Percentiles rank a stretch among this genome's conserved stretches.
Evolutionary conservation across 2,888 invertebrate species (phyloP).

Genomic region (Melanostoma mellinum): DNA sequence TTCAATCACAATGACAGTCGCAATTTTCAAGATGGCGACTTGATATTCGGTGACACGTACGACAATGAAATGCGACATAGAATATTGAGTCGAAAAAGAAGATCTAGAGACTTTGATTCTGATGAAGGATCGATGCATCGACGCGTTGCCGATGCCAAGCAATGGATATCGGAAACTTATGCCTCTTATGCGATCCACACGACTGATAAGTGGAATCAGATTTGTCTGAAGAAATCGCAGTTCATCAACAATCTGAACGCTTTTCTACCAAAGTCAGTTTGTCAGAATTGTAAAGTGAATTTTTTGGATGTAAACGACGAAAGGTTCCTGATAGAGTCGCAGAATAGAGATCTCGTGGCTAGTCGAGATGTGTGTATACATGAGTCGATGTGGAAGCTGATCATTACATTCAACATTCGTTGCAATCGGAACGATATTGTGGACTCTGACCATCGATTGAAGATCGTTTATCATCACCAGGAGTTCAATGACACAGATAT

Average conservation of each 20-base stretch:
- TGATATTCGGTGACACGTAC: slow-evolving; percentile 84
- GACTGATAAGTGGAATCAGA: slow-evolving; percentile 90
- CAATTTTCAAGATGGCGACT: slow-evolving; percentile 82
- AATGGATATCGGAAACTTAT: slow-evolving; percentile 93
- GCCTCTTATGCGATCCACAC: slow-evolving; percentile 94
- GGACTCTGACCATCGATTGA: slow-evolving; percentile 90
- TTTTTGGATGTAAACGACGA: slow-evolving; percentile 91
- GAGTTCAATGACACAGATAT: slow-evolving; percentile 91
- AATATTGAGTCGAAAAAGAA: slow-evolving; percentile 83
- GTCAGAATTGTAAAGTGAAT: slow-evolving; percentile 88
- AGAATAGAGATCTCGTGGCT: slow-evolving; percentile 91
- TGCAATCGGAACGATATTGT: slow-evolving; percentile 87
- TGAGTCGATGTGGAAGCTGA: slow-evolving; percentile 92
- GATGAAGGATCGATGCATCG: slow-evolving; percentile 84
- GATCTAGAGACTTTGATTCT: slow-evolving; percentile 82
- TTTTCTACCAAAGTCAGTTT: slow-evolving; percentile 89
- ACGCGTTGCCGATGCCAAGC: slow-evolving; percentile 89
- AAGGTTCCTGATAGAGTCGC: slow-evolving; percentile 88
- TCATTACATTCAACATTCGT: slow-evolving; percentile 87
- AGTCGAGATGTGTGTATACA: slow-evolving; percentile 90
- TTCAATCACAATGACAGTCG: slow-evolving; percentile 78
- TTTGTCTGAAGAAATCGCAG: slow-evolving; percentile 91
- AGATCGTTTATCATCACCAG: slow-evolving; percentile 93
- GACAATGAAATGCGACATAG: slow-evolving; percentile 83
- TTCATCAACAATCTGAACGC: slow-evolving; percentile 90